Evolutionary conservation across 2,888 invertebrate species (phyloP).

Genomic region (Octonoba sinensis): DNA sequence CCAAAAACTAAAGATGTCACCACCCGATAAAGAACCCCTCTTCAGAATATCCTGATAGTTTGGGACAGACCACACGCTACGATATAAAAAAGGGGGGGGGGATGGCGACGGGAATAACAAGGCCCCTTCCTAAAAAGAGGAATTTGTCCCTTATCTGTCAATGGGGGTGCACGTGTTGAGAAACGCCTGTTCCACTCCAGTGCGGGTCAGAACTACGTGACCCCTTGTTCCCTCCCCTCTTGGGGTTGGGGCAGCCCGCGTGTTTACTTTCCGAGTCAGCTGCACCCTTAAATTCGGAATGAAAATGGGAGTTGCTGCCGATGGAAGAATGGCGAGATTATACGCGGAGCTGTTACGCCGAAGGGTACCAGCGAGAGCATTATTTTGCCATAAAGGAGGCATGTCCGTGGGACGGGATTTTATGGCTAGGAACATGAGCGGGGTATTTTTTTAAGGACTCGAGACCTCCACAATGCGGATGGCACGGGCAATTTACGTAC

Average conservation of each 20-base stretch:
- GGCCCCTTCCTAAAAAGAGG: constrained; percentile 26
- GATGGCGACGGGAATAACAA: constrained; percentile 54
- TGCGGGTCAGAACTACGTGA: constrained; percentile 4
- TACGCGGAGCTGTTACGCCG: neutral
- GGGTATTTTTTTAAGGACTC: too few species aligned
- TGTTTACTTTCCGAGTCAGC: constrained; percentile 57
- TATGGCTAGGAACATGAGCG: too few species aligned
- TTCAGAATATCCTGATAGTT: neutral
- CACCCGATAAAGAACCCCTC: constrained; percentile 51
- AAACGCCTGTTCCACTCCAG: constrained; percentile 27
- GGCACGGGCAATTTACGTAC: too few species aligned
- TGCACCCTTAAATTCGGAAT: constrained; percentile 27
- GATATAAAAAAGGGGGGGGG: neutral
- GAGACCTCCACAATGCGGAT: too few species aligned
- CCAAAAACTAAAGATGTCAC: constrained; percentile 53
- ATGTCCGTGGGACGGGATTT: too few species aligned
- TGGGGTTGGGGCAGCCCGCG: constrained; percentile 11
- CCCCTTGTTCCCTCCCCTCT: constrained; percentile 17
- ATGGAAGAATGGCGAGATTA: too few species aligned
- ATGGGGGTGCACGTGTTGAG: constrained; percentile 46
- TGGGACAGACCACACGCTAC: neutral
- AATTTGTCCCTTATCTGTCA: constrained; percentile 63
- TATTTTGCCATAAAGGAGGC: neutral
- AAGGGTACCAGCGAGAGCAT: neutral
- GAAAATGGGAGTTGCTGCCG: neutral